These are phyloP conservation scores for Bombus affinis DNA, from an alignment of 1,140 invertebrate genomes.

Conservation along the genomic window DNA sequence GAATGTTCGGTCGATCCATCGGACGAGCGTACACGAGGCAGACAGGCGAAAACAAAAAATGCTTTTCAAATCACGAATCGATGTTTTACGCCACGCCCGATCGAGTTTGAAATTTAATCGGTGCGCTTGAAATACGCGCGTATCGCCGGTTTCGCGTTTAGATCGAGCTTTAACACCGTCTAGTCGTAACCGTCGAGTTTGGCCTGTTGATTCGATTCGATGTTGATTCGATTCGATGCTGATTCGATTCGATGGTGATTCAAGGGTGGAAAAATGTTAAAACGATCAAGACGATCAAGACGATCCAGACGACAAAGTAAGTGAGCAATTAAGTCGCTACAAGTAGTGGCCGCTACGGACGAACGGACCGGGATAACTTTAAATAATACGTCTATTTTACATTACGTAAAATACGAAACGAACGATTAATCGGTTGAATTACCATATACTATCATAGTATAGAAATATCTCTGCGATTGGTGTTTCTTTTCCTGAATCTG, in stretches of 20 bases:
- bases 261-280: too few relatives aligned
- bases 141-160: slow-evolving; percentile 11
- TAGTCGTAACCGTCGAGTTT: too few relatives aligned
- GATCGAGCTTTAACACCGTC: slow-evolving; percentile 15
- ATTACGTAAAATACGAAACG: too few relatives aligned
- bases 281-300: too few relatives aligned
- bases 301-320: too few relatives aligned
- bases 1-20: slow-evolving; percentile 48
- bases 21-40: slow-evolving; percentile 54
- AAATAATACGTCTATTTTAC: not conserved
- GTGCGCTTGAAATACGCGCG: not conserved
- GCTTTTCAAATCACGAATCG: slow-evolving; percentile 55
- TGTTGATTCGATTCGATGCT: too few relatives aligned
- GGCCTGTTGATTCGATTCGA: too few relatives aligned
- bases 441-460: too few relatives aligned
- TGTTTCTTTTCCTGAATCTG: not conserved
- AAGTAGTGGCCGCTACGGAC: not conserved
- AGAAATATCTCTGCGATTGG: not conserved
- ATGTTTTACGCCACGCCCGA: slow-evolving; percentile 47
- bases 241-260: too few relatives aligned
- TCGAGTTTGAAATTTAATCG: slow-evolving; percentile 56
- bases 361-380: not conserved
- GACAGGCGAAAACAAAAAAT: slow-evolving; percentile 53
- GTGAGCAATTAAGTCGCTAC: not conserved
- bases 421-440: not conserved